A percentile compares a stretch with the other conserved stretches of the same genome.
These are phyloP conservation scores for Cephus pygmeus DNA, from an alignment of 2,888 invertebrate species.

Conservation along the genomic window DNA sequence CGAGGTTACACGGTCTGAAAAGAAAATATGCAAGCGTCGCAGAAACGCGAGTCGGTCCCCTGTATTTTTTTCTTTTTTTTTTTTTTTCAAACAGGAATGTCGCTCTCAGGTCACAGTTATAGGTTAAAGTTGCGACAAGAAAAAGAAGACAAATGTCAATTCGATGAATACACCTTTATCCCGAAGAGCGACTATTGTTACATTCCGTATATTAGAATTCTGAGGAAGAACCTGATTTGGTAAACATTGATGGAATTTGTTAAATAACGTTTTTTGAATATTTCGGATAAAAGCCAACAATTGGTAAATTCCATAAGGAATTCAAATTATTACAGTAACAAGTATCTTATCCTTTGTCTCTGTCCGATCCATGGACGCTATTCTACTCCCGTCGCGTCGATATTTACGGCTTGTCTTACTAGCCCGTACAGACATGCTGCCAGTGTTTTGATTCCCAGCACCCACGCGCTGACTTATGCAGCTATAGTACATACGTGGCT, in stretches of 20 bases:
- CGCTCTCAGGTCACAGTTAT: neutral
- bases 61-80: neutral
- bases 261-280: neutral
- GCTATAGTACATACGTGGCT: neutral
- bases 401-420: neutral
- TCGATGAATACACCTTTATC: neutral
- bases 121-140: neutral
- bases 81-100: neutral
- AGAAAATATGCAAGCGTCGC: slow-evolving; percentile 4
- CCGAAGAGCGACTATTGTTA: neutral
- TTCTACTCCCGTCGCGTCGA: neutral
- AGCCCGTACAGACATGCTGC: neutral
- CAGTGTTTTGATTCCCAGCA: neutral
- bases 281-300: neutral
- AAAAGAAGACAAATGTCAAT: neutral
- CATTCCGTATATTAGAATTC: neutral
- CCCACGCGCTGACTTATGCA: neutral
- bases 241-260: neutral
- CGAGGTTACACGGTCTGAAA: slow-evolving; percentile 1
- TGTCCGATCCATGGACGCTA: neutral
- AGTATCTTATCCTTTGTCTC: neutral
- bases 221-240: neutral
- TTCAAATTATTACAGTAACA: neutral
- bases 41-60: neutral
- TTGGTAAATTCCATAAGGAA: neutral